These are phyloP conservation scores for Emesis russula DNA, from an alignment of 2,888 invertebrate genomes.

Conservation along the genomic window DNA sequence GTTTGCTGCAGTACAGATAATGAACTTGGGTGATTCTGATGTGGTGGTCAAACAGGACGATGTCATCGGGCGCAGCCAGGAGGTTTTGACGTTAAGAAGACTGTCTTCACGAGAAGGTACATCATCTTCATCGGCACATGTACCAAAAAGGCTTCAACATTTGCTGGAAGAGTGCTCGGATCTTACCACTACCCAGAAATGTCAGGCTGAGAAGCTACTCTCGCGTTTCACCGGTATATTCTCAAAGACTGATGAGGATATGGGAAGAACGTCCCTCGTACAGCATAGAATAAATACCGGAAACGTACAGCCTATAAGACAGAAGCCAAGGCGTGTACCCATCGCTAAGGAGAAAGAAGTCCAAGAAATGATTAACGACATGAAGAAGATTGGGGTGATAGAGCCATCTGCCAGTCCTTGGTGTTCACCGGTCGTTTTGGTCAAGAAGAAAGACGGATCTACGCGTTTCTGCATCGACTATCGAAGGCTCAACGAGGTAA, in stretches of 20 bases:
- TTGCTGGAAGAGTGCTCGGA: not conserved
- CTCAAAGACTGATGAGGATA: not conserved
- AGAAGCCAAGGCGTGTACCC: not conserved
- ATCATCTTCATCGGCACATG: too few species aligned
- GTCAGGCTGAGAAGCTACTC: not conserved
- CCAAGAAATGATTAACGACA: constrained; percentile 23
- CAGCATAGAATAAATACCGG: not conserved
- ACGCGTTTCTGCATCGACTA: constrained; percentile 33
- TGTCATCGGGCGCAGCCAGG: too few species aligned
- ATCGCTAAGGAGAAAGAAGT: constrained; percentile 19
- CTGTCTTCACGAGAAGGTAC: too few species aligned
- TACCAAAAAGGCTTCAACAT: too few species aligned
- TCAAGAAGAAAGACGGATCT: constrained; percentile 76
- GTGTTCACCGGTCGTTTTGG: constrained; percentile 69
- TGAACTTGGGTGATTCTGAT: too few species aligned
- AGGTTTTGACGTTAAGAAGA: not conserved
- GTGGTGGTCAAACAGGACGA: too few species aligned
- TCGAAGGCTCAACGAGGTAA: not conserved
- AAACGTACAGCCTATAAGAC: not conserved
- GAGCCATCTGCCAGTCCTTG: constrained; percentile 44
- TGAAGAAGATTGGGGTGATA: constrained; percentile 33
- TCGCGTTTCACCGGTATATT: not conserved
- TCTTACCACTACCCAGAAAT: not conserved
- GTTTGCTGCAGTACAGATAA: too few species aligned
- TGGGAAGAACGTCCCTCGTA: not conserved